A percentile compares a stretch with the other conserved stretches of the same genome.
Evolutionary conservation across 2,888 invertebrate species (phyloP).

Genomic region (Athrips mouffetella): DNA sequence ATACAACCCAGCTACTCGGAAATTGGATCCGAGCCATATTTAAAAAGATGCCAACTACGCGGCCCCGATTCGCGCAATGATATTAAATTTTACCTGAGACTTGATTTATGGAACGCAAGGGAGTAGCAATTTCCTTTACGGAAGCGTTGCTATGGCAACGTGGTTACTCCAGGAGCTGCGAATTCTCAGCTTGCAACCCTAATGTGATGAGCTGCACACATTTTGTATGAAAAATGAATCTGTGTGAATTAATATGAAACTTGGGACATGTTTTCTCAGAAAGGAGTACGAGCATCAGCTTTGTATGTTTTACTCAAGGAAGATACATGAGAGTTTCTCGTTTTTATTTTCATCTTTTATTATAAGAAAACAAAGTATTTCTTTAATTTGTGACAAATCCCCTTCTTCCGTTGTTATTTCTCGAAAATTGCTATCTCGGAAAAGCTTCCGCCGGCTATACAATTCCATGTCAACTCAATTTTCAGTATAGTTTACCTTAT

Average conservation of each 20-base stretch:
- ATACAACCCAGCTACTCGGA: constrained; percentile 16
- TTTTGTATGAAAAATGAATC: constrained; percentile 15
- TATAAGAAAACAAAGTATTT: too few relatives aligned
- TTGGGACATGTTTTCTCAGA: background rate
- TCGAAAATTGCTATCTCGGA: too few relatives aligned
- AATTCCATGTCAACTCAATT: too few relatives aligned
- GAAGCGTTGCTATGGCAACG: constrained; percentile 54
- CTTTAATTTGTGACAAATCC: too few relatives aligned
- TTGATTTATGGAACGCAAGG: constrained; percentile 60
- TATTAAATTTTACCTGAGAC: constrained; percentile 63
- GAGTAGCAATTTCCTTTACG: constrained; percentile 64
- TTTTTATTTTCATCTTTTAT: too few relatives aligned
- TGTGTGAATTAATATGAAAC: background rate
- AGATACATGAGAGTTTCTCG: background rate
- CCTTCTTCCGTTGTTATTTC: too few relatives aligned
- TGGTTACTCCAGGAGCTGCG: constrained; percentile 25
- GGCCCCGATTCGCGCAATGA: constrained; percentile 44
- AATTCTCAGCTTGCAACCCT: constrained; percentile 28
- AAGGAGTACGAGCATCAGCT: background rate
- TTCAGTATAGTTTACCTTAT: too few relatives aligned
- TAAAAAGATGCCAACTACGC: constrained; percentile 31
- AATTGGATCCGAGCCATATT: constrained; percentile 36
- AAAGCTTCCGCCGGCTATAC: too few relatives aligned
- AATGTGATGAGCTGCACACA: constrained; percentile 33
- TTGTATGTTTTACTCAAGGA: background rate